A percentile compares a stretch with the other conserved stretches of the same genome.
Conservation (phyloP, 2,888 invertebrate species). For the Apodemia hepburni region DNA sequence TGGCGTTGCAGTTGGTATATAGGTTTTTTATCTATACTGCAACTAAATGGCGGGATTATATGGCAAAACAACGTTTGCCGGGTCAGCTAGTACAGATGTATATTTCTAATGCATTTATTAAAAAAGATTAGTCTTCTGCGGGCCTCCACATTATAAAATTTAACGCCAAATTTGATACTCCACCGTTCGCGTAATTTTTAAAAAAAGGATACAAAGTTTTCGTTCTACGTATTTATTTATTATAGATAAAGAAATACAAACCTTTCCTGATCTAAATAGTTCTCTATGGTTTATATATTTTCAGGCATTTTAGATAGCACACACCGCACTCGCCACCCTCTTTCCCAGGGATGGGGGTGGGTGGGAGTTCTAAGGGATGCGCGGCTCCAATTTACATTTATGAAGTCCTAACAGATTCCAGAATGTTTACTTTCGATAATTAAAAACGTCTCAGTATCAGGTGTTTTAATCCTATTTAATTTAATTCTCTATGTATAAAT, state of each 20-base stretch:
- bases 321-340: conserved; percentile 26
- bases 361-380: conserved; percentile 47
- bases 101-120: too few species aligned
- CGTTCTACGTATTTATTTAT: too few species aligned
- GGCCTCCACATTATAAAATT: too few species aligned
- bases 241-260: neutral
- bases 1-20: too few species aligned
- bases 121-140: too few species aligned
- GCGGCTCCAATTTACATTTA: conserved; percentile 78
- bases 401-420: conserved; percentile 75
- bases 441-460: conserved; percentile 66
- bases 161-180: too few species aligned
- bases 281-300: conserved; percentile 28
- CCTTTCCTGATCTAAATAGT: conserved; percentile 20
- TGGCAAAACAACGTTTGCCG: too few species aligned
- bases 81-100: too few species aligned
- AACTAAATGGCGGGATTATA: too few species aligned
- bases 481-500: neutral
- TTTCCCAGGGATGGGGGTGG: conserved; percentile 25
- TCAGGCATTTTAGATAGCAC: conserved; percentile 26
- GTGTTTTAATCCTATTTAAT: conserved; percentile 12
- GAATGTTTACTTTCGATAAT: conserved; percentile 77
- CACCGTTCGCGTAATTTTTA: too few species aligned
- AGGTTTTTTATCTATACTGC: too few species aligned
- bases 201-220: too few species aligned